phyloP scores from a whole-genome alignment of 2,888 invertebrate genomes.

The Orthosia gracilis region DNA sequence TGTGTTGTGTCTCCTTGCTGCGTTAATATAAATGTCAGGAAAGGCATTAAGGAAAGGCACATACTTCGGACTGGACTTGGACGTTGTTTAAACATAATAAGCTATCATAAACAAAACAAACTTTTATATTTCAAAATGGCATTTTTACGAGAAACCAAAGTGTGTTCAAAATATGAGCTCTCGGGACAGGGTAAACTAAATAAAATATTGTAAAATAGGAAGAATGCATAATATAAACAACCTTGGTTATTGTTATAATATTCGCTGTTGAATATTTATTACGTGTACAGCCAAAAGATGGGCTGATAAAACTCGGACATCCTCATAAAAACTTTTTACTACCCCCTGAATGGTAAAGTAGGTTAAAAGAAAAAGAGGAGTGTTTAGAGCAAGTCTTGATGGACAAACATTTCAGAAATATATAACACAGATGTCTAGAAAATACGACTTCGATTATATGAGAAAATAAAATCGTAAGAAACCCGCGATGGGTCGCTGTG shows the following conservation, averaged over 20 bases:
- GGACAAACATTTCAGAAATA: conserved; percentile 8
- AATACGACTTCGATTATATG: conserved; percentile 34
- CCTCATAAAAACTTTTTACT: conserved; percentile 23
- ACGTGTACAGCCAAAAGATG: neutral
- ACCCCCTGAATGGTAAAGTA: conserved; percentile 15
- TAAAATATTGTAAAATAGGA: neutral
- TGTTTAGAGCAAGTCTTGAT: neutral
- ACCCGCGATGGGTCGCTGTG: conserved; percentile 30
- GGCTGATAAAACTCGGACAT: conserved; percentile 1
- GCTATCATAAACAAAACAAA: no score
- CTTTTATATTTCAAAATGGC: no score
- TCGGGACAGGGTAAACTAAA: no score
- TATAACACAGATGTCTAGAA: conserved; percentile 31
- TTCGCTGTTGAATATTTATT: neutral
- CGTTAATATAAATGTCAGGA: neutral
- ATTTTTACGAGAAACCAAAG: no score
- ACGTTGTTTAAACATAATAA: neutral
- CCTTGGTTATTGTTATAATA: neutral
- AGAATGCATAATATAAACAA: neutral
- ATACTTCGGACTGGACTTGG: neutral
- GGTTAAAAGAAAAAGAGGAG: conserved; percentile 14
- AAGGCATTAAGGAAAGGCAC: neutral
- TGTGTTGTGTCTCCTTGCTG: conserved; percentile 1
- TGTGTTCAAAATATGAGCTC: no score
- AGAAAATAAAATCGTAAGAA: conserved; percentile 54